Percentiles rank a stretch among this genome's conserved stretches.
phyloP scores from a whole-genome alignment of 2,797 vertebrate genomes.

The Alfaro cultratus region DNA sequence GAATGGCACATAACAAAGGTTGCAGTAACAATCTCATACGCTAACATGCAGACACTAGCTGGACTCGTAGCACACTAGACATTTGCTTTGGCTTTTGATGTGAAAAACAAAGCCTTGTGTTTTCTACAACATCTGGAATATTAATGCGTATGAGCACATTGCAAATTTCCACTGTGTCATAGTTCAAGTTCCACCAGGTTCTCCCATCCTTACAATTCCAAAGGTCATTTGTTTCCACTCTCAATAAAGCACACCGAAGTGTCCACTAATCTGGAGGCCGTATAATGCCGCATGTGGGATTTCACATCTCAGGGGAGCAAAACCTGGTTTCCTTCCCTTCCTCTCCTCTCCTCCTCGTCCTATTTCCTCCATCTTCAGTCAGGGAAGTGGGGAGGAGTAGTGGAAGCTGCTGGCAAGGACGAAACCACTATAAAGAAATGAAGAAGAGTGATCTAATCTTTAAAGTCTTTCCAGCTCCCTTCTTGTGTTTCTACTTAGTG shows the following conservation, averaged over 20 bases:
- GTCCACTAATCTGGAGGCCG: neutral
- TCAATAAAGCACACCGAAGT: neutral
- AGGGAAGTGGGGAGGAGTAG: neutral
- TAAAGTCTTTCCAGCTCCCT: neutral
- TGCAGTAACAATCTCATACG: neutral
- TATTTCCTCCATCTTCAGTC: neutral
- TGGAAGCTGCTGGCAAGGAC: neutral
- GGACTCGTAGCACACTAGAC: neutral
- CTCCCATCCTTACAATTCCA: neutral
- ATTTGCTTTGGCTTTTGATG: neutral
- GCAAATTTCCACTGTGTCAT: conserved; percentile 1
- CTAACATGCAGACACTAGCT: neutral
- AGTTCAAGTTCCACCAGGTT: neutral
- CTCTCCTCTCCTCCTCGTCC: neutral
- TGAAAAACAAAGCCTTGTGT: neutral
- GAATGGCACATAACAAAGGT: neutral
- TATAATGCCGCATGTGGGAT: neutral
- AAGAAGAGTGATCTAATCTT: conserved; percentile 5
- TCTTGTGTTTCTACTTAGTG: conserved; percentile 6
- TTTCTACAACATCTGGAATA: conserved; percentile 1
- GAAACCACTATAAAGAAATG: neutral
- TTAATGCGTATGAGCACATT: neutral
- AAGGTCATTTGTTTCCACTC: neutral
- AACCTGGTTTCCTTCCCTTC: neutral
- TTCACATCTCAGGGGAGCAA: neutral